Conservation (phyloP, 2,113 vertebrate genomes). For the Nothocercus julius region DNA sequence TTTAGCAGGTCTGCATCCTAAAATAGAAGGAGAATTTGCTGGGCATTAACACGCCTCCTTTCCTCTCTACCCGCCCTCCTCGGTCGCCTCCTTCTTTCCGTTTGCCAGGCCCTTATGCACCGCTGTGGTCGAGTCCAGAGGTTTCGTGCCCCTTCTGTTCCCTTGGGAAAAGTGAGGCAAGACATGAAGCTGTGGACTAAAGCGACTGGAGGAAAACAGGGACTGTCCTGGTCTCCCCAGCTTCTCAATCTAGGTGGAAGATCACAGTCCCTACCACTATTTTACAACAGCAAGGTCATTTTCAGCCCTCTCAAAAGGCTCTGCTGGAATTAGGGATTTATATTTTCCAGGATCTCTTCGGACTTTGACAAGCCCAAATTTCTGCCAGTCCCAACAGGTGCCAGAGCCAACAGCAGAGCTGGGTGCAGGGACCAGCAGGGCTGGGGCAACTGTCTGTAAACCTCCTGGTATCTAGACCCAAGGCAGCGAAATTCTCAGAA, state of each 20-base stretch:
- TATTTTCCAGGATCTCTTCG: background rate
- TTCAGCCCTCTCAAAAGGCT: background rate
- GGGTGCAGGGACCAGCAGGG: background rate
- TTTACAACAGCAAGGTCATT: background rate
- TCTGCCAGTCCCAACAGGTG: background rate
- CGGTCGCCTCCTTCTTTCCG: background rate
- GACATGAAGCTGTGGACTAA: background rate
- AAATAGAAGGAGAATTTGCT: conserved; percentile 26
- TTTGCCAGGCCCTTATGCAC: background rate
- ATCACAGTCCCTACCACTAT: background rate
- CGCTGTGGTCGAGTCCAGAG: background rate
- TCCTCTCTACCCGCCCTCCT: background rate
- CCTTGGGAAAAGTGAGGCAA: background rate
- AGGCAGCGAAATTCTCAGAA: background rate
- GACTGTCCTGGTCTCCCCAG: background rate
- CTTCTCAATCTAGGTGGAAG: background rate
- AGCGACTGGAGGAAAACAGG: background rate
- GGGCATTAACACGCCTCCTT: background rate
- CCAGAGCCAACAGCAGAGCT: background rate
- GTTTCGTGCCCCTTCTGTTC: background rate
- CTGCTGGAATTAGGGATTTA: background rate
- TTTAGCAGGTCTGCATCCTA: conserved; percentile 33
- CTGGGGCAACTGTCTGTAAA: too few relatives aligned
- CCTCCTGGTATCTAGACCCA: background rate
- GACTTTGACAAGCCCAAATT: background rate